Conservation (phyloP, 2,888 invertebrate species). For the Drosophila macrothrix region DNA sequence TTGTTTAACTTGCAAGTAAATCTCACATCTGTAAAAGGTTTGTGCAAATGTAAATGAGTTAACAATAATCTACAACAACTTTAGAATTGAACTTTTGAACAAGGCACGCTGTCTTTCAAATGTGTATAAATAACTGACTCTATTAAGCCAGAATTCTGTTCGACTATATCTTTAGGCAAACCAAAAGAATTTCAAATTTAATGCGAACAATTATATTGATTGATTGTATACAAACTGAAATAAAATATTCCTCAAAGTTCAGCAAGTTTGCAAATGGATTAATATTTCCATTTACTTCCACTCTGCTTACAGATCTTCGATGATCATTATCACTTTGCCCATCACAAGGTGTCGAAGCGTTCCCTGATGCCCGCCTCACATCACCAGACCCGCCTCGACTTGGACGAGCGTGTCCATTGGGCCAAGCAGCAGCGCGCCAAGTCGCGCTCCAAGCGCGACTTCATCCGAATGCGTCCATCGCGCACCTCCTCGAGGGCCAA, state of each 20-base stretch:
- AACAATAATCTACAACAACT: not conserved
- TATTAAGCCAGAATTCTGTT: not conserved
- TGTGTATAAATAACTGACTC: not conserved
- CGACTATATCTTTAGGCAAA: not conserved
- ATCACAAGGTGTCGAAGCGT: slow-evolving; percentile 91
- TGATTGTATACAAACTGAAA: not conserved
- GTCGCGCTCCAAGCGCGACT: slow-evolving; percentile 92
- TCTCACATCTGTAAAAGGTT: not conserved
- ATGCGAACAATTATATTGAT: not conserved
- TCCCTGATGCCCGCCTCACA: slow-evolving; percentile 90
- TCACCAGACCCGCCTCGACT: slow-evolving; percentile 89
- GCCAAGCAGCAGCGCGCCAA: slow-evolving; percentile 93
- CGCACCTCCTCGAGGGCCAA: slow-evolving; percentile 77
- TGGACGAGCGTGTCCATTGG: slow-evolving; percentile 92
- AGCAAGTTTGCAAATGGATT: too few relatives aligned
- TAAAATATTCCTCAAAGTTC: not conserved
- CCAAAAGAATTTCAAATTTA: not conserved
- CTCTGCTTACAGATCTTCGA: slow-evolving; percentile 91
- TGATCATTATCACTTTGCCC: slow-evolving; percentile 94
- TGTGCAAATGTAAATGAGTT: not conserved
- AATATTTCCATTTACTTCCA: not conserved
- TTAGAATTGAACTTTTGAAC: too few relatives aligned
- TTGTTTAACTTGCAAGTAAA: not conserved
- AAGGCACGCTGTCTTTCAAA: not conserved
- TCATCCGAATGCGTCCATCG: slow-evolving; percentile 86